Evolutionary conservation across 1,140 invertebrate species (phyloP), one percentile per base, ranked within the genome.

Genomic region (Drosophila rufa): DNA sequence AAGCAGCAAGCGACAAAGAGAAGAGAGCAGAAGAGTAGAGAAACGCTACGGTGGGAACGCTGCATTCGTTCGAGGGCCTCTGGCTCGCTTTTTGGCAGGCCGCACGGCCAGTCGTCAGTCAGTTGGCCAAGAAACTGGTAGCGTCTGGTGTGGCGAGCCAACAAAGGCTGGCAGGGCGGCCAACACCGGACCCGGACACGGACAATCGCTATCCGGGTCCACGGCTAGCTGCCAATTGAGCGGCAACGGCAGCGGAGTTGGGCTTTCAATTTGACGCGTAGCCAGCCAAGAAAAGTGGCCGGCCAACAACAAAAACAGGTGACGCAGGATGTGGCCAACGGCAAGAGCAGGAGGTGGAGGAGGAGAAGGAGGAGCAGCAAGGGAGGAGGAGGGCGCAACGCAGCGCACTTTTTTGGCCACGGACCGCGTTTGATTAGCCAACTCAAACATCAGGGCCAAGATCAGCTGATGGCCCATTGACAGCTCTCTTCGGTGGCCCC

Each of bases 101-200:
- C 73, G 46, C 60, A 51, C 89, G 81, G 81, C 79, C 87, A 92
- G 91, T 92, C 91, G 91, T 92, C 91, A 90, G 85, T 90, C 86
- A 92, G 91, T 92, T 92, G 91, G 91, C 91, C 87, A 92, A 92
- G 83, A 92, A 92, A 92, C 84, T 91, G 89, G 91, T 92, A 91
- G 89, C 86, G 87, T 83, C 87, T 78, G 80, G 89, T 91, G 87
- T 91, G 80, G 89, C 76, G 89, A 91, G 89, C 89, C 89, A 91
- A 91, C 89, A 91, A 91, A 83, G 84, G 84, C 83, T 89, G 83
- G 83, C 83, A 82, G 74, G 80, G 83, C 84, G 79, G 74, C 89
- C 91, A 87, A 84, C 89, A 91, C 80, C 80, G 82, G 79, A 91
- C 85, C 57, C 69, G 81, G 83, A 67, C 66, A 64, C 42, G 79